Conservation (phyloP, 2,888 invertebrate species). For the Tetragonula carbonaria region DNA sequence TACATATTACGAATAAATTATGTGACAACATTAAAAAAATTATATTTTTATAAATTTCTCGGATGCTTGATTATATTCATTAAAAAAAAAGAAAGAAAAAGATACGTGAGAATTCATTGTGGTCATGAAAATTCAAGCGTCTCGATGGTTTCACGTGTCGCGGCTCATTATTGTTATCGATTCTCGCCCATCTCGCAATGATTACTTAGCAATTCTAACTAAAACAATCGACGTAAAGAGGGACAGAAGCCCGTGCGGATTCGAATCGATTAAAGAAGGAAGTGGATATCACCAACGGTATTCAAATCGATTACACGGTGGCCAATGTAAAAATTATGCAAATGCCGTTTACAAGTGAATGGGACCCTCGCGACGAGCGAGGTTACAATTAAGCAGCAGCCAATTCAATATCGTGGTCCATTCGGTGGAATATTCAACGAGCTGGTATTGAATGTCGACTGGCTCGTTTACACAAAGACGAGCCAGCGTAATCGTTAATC, state of each 20-base stretch:
- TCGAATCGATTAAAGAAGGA: constrained; percentile 54
- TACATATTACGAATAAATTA: too few relatives aligned
- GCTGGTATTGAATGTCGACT: constrained; percentile 81
- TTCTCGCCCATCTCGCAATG: constrained; percentile 30
- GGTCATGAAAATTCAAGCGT: not conserved
- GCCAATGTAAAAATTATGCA: constrained; percentile 83
- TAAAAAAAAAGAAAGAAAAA: not conserved
- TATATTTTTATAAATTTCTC: not conserved
- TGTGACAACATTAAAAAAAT: too few relatives aligned
- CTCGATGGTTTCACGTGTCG: not conserved
- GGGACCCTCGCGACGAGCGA: constrained; percentile 76
- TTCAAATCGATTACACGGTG: constrained; percentile 79
- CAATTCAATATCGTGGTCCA: constrained; percentile 83
- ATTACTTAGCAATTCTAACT: constrained; percentile 67
- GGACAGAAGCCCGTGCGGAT: constrained; percentile 51
- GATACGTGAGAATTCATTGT: not conserved
- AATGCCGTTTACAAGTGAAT: constrained; percentile 82
- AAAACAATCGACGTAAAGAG: constrained; percentile 56
- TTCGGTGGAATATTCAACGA: constrained; percentile 82
- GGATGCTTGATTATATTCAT: not conserved
- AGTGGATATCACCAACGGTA: constrained; percentile 63
- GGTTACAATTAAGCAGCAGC: constrained; percentile 83
- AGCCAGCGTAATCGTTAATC: constrained; percentile 60
- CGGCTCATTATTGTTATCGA: constrained; percentile 38
- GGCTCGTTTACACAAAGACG: constrained; percentile 77